A percentile compares a stretch with the other conserved stretches of the same genome.
Evolutionary conservation across 2,888 invertebrate species (phyloP).

Genomic region (Noctua comes): DNA sequence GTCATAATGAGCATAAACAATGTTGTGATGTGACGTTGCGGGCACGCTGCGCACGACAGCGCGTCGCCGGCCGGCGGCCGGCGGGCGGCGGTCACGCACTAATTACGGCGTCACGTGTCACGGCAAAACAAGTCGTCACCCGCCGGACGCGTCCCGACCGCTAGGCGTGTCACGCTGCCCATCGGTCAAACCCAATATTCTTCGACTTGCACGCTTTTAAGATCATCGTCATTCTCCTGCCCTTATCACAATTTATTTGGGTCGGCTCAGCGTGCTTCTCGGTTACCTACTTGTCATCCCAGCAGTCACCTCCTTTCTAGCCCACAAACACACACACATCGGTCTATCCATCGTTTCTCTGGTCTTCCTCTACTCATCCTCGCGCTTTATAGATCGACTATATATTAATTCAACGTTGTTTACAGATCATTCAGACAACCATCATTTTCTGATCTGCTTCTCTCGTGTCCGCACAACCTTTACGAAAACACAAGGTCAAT

Average conservation of each 20-base stretch:
- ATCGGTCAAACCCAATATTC: conserved; percentile 52
- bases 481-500: background rate
- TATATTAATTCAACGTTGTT: background rate
- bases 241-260: background rate
- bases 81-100: conserved; percentile 82
- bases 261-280: background rate
- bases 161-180: conserved; percentile 56
- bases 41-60: conserved; percentile 67
- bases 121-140: conserved; percentile 81
- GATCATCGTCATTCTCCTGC: background rate
- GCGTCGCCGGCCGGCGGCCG: conserved; percentile 70
- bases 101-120: conserved; percentile 87
- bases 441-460: background rate
- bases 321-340: too few relatives aligned
- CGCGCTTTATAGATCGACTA: background rate
- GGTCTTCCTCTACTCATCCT: background rate
- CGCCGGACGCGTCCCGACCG: conserved; percentile 43
- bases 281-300: background rate
- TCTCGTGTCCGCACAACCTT: background rate
- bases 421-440: background rate
- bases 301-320: background rate
- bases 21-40: conserved; percentile 59
- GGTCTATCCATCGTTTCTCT: background rate
- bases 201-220: background rate
- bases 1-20: conserved; percentile 63